Base-by-base conservation (phyloP, 1,140 invertebrate genomes). In the Zophobas morio region DNA sequence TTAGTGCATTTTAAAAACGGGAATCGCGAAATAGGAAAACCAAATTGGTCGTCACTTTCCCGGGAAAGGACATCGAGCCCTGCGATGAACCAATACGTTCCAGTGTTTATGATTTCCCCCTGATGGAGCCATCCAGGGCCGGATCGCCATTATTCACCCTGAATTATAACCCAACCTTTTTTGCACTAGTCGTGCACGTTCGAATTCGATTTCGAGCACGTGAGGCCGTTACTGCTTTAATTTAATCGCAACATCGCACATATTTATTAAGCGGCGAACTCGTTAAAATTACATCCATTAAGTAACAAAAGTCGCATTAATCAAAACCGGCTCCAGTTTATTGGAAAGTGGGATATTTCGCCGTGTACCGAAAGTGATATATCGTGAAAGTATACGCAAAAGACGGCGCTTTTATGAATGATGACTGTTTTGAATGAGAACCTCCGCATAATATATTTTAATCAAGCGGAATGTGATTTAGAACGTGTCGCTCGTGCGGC, bases 361-460 rank as follows among this genome's bases (percentile, higher is more conserved):
- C 37, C n/a, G 42, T 66, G 42, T 66, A 42, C 20, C 39, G 33
- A 5, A 60, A 39, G 39, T 66, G 39, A 66, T 66, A 66, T 42
- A 66, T 66, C 39, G 42, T 39, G 4, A 2, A 20, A 51, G n/a
- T 51, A 5, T 51, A 20, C n/a, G 49, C 20, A 20, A 20, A 51
- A 51, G 49, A 51, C 39, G 57, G 36, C 36, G 35, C 39, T 66
- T 66, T 66, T 66, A 40, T 66, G 60, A 66, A 66, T 66, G 39
- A 66, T 66, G 60, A 66, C 60, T 66, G 60, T 66, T 66, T 66
- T 66, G 60, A 66, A 66, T 66, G 49, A 51, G 49, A 51, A 66
- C 37, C 60, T 42, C 54, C 60, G 60, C 42, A 66, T 60, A 60
- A 60, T 66, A 66, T 66, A 66, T 66, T 66, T 66, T 66, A 66